phyloP scores from a whole-genome alignment of 2,888 invertebrate species.

The Eristalis intricaria region DNA sequence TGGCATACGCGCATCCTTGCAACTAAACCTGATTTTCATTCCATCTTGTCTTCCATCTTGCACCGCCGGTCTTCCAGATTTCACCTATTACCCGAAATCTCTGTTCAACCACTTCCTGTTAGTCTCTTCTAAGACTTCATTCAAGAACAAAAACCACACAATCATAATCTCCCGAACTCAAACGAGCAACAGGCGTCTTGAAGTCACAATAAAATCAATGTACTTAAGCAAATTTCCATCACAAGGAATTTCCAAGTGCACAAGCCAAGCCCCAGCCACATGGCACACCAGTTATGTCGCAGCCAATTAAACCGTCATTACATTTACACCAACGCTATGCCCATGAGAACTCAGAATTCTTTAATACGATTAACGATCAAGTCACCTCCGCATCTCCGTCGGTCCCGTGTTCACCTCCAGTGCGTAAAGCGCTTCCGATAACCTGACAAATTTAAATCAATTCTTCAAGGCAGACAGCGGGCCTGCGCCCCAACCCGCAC shows the following conservation, averaged over 20 bases:
- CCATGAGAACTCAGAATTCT: not conserved
- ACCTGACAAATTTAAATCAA: slow-evolving; percentile 59
- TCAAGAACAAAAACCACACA: too few relatives aligned
- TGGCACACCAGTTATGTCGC: not conserved
- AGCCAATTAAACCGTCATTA: slow-evolving; percentile 31
- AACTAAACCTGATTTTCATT: too few relatives aligned
- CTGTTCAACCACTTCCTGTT: too few relatives aligned
- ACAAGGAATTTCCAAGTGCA: not conserved
- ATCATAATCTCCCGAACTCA: too few relatives aligned
- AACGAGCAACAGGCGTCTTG: too few relatives aligned
- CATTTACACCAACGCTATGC: not conserved
- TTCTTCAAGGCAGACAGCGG: slow-evolving; percentile 35
- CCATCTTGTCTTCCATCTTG: too few relatives aligned
- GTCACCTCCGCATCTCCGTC: not conserved
- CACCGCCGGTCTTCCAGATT: too few relatives aligned
- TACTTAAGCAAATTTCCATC: not conserved
- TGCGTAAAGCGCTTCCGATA: not conserved
- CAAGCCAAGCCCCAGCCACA: not conserved
- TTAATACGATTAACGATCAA: slow-evolving; percentile 53
- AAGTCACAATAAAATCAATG: not conserved
- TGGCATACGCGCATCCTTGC: too few relatives aligned
- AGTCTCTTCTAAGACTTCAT: too few relatives aligned
- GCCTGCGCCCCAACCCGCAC: not conserved
- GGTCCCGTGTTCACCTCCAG: not conserved
- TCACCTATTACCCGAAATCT: too few relatives aligned